These are phyloP conservation scores for Anas georgica DNA, from an alignment of 2,797 vertebrate species.

Conservation along the genomic window DNA sequence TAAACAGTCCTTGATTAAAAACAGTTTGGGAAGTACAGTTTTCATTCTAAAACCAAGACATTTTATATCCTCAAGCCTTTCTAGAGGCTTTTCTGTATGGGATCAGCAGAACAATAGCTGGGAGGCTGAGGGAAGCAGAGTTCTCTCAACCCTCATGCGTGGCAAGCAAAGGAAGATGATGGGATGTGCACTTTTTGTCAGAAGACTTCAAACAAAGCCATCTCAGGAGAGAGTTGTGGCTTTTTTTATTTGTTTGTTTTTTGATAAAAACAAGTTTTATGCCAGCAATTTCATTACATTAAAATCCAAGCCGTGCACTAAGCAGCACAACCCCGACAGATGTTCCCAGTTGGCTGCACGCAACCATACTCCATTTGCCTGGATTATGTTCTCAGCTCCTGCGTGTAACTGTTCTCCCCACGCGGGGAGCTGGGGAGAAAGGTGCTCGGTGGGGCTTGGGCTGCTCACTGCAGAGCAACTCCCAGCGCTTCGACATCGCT, in stretches of 20 bases:
- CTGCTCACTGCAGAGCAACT: not conserved
- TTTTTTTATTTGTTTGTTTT: not conserved
- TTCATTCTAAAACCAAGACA: not conserved
- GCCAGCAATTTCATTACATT: not conserved
- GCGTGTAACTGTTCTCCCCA: rapidly evolving
- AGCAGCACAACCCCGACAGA: not conserved
- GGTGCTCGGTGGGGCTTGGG: not conserved
- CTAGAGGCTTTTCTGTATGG: not conserved
- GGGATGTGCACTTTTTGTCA: not conserved
- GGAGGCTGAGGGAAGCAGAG: not conserved
- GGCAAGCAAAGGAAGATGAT: rapidly evolving
- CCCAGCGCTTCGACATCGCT: not conserved
- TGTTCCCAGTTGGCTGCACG: not conserved
- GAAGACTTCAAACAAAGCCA: not conserved
- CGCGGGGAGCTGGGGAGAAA: rapidly evolving
- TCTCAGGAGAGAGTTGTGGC: not conserved
- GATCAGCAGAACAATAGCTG: not conserved
- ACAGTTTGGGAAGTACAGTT: not conserved
- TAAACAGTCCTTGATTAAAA: not conserved
- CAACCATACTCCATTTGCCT: rapidly evolving
- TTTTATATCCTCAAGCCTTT: not conserved
- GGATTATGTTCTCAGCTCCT: not conserved
- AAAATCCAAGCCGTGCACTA: not conserved
- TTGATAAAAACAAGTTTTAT: not conserved
- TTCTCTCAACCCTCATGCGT: rapidly evolving